These are phyloP conservation scores for Pangasius djambal DNA, from an alignment of 2,797 vertebrate genomes.

Conservation along the genomic window DNA sequence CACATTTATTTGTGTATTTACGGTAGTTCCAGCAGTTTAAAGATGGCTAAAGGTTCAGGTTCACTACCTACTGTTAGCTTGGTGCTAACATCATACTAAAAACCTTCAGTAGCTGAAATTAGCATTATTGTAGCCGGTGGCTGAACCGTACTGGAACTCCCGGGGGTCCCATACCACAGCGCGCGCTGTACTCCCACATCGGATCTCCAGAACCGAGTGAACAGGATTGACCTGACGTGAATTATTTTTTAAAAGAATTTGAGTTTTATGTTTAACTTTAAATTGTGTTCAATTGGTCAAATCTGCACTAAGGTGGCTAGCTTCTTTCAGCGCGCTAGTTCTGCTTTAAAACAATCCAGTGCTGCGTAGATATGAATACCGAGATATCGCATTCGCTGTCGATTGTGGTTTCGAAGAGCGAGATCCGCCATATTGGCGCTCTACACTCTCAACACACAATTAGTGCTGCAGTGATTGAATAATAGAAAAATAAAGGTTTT, in stretches of 20 bases:
- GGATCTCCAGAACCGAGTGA: not conserved
- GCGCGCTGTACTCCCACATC: not conserved
- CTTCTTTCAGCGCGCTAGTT: not conserved
- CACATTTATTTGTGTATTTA: not conserved
- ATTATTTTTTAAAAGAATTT: not conserved
- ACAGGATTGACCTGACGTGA: not conserved
- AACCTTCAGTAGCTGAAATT: not conserved
- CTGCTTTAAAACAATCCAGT: not conserved
- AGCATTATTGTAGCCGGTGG: conserved; percentile 2
- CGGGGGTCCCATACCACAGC: not conserved
- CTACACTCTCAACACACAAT: not conserved
- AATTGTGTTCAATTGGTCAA: not conserved
- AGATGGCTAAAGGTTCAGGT: not conserved
- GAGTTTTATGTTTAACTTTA: not conserved
- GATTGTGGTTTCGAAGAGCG: not conserved
- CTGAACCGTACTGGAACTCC: not conserved
- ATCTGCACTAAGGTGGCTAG: not conserved
- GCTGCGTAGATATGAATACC: not conserved
- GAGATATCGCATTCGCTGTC: not conserved
- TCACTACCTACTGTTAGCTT: conserved; percentile 3
- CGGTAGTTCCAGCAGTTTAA: not conserved
- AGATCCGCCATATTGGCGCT: not conserved
- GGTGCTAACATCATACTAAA: not conserved
- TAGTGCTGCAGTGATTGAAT: not conserved
- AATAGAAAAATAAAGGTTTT: not conserved